Conservation (phyloP, 35 echinoderm and acorn worm genomes). For the Lytechinus variegatus region DNA sequence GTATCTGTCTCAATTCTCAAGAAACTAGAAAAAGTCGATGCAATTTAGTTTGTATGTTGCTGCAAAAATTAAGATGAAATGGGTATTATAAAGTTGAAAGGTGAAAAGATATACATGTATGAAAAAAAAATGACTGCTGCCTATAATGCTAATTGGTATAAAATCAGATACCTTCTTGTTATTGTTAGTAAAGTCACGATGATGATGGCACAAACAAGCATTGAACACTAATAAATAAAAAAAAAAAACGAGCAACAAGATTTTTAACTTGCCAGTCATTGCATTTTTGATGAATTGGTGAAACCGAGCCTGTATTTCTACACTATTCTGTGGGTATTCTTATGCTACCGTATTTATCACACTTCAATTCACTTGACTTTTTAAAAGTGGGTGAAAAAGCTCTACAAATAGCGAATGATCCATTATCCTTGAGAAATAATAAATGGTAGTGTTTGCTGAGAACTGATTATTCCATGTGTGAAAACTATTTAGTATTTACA, state of each 20-base stretch:
- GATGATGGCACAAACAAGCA: background rate
- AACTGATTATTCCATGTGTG: background rate
- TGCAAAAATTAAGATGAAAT: too few relatives aligned
- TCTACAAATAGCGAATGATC: background rate
- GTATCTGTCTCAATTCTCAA: too few relatives aligned
- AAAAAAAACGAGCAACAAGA: background rate
- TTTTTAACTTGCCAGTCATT: background rate
- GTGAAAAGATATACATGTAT: background rate
- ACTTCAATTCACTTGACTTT: background rate
- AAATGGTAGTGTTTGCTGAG: background rate
- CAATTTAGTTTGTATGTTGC: too few relatives aligned
- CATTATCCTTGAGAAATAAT: too few relatives aligned
- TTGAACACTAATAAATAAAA: background rate
- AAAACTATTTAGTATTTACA: background rate
- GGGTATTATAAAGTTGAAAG: too few relatives aligned
- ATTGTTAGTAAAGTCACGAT: background rate
- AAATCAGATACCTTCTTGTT: background rate
- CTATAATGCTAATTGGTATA: background rate
- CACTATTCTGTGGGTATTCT: background rate
- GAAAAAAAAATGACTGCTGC: background rate
- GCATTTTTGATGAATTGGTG: background rate
- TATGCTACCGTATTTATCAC: background rate
- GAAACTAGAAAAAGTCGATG: too few relatives aligned
- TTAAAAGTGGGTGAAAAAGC: background rate
- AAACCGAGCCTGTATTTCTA: background rate